Base-by-base conservation (phyloP, 1,140 invertebrate species). In the Drosophila melanica region DNA sequence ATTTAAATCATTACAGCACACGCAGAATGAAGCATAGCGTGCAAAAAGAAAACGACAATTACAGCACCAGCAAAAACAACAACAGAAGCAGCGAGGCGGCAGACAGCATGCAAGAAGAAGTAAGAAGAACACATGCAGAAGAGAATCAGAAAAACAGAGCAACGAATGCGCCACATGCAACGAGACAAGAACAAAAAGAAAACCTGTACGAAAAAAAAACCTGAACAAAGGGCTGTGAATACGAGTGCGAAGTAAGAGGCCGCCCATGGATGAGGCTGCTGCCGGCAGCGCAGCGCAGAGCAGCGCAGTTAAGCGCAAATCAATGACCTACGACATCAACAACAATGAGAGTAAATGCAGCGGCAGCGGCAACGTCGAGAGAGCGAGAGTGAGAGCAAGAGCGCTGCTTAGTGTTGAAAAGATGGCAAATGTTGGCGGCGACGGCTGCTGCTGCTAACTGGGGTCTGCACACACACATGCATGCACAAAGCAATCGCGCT, bases 251-350 rank as follows among this genome's bases (percentile, higher is more conserved):
- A 18, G n/a, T 33, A 18, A 35, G 16, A 20, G 27, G 5, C 3
- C 41, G 65, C 50, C 64, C 44, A 50, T 50, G 33, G 55, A 35
- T 41, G 48, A 59, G 47, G 42, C 57, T 58, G 47, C 55, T 67
- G 64, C 70, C 55, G 64, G 48, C 55, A 60, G 64, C 55, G 64
- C 47, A 60, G 68, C 55, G 64, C 47, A 60, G 68, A 50, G 64
- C 47, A 55, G 65, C 70, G 63, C 71, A 69, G 84, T 89, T 86
- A 87, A 89, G 77, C 84, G 80, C 84, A 89, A 89, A 89, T 89
- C 84, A 89, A 89, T 89, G 84, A 89, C 84, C 84, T 89, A 89
- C 84, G 84, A 89, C 84, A 89, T 86, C 82, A 79, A 75, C 75
- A 77, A 69, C 71, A 86, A 41, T 41, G 59, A 51, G 55, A 45